Conservation (phyloP, 64 coral and sea anemone genomes). For the Actinia equina region DNA sequence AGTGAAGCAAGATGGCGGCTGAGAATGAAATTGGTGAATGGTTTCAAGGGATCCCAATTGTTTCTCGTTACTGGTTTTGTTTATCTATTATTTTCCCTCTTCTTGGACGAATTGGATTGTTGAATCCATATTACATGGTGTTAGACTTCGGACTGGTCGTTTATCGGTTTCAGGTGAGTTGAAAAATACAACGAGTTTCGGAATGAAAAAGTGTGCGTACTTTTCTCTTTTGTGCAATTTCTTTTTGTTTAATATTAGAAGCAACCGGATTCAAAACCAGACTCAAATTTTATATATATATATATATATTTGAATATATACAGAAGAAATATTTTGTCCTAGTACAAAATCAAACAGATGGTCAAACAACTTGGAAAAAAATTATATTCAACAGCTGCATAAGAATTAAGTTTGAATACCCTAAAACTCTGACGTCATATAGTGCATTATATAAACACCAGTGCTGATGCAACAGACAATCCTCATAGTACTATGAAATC, state of each 20-base stretch:
- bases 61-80: slow-evolving; percentile 97
- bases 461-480: not conserved
- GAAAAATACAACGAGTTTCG: not conserved
- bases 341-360: not conserved
- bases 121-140: slow-evolving; percentile 78
- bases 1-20: slow-evolving; percentile 44
- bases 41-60: slow-evolving; percentile 87
- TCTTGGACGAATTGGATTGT: slow-evolving; percentile 77
- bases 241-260: not conserved
- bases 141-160: slow-evolving; percentile 66
- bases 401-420: not conserved
- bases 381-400: not conserved
- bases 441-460: not conserved
- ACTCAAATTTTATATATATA: not conserved
- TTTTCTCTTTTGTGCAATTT: slow-evolving; percentile 2
- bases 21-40: slow-evolving; percentile 95
- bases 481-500: not conserved
- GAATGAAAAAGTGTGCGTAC: not conserved
- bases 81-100: slow-evolving; percentile 87
- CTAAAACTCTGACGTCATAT: not conserved
- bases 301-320: no score
- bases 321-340: not conserved
- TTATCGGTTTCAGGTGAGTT: slow-evolving; percentile 87
- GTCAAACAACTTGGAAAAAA: not conserved
- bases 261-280: not conserved